Evolutionary conservation across 2,113 vertebrate genomes (phyloP).

Genomic region (Lepisosteus osseus): DNA sequence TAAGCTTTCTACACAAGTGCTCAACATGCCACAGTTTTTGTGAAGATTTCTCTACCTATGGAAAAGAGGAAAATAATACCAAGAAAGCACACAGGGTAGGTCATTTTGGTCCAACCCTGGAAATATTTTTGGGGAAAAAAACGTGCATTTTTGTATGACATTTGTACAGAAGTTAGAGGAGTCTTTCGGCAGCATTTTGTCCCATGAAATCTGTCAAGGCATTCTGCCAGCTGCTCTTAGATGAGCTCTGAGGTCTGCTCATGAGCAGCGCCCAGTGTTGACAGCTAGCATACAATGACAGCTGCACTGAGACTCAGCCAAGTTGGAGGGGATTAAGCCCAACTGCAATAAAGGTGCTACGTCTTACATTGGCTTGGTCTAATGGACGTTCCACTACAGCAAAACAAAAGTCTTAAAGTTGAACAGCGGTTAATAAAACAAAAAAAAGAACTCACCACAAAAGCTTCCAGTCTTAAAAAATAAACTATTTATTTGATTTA

Average conservation of each 20-base stretch:
- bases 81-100: too few relatives aligned
- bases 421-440: too few relatives aligned
- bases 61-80: too few relatives aligned
- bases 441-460: too few relatives aligned
- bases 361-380: background rate
- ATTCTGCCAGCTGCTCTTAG: background rate
- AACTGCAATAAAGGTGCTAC: background rate
- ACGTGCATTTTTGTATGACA: background rate
- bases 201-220: background rate
- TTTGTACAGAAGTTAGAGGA: background rate
- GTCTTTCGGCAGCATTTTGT: background rate
- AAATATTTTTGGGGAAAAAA: background rate
- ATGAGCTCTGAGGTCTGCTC: background rate
- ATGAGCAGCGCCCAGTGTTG: background rate
- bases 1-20: background rate
- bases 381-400: background rate
- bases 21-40: too few relatives aligned
- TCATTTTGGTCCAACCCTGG: background rate
- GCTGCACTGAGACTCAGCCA: background rate
- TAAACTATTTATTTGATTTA: too few relatives aligned
- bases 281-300: slow-evolving; percentile 1
- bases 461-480: too few relatives aligned
- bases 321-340: slow-evolving; percentile 1
- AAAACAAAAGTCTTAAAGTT: background rate
- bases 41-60: too few relatives aligned